Base-by-base conservation (phyloP, 2,113 vertebrate genomes). In the Poeciliopsis turrubarensis region DNA sequence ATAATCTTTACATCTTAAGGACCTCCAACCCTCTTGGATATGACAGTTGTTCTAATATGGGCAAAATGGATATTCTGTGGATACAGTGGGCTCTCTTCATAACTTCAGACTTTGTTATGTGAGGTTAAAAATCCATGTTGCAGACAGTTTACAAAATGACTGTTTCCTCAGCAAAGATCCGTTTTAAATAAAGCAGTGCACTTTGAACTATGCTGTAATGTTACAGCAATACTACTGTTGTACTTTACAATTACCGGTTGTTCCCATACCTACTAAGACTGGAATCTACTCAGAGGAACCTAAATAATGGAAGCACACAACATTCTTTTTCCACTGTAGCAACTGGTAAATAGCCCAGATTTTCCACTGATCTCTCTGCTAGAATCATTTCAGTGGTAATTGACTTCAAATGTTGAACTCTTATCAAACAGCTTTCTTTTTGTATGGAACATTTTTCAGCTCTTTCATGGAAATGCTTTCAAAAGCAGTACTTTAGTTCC, bases 401-500 rank as follows among this genome's bases (percentile, higher is more conserved):
- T 68, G 70, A 44, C 41, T 54, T 72, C 29, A 69, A 57, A 76
- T 25, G 26, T 65, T 25, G 0, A 66, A 60, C 2, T 70, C 77
- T 75, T 79, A 79, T 77, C 77, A 65, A 70, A 62, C 70, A 60
- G 27, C 75, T 32, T 78, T 67, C 15, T 17, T 70, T 78, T 29
- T 60, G 30, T 14, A 57, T 12, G 1, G 19, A 54, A 41, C 47
- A 70, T 69, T 74, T 51, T 76, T 78, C 60, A 17, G 27, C 47
- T 62, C 68, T 72, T 76, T 75, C 72, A 7, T 17, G 51, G 62
- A 12, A 15, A 29, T 68, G 22, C 37, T 2, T 77, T 9, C 51
- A 77, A 77, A 77, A 83, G 78, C 86, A 85, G 84, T 69, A 77
- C 81, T 83, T 82, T 77, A 79, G 68, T 75, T 88, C 78, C 75